Conservation (phyloP, 1,140 invertebrate genomes). For the Drosophila biarmipes region DNA sequence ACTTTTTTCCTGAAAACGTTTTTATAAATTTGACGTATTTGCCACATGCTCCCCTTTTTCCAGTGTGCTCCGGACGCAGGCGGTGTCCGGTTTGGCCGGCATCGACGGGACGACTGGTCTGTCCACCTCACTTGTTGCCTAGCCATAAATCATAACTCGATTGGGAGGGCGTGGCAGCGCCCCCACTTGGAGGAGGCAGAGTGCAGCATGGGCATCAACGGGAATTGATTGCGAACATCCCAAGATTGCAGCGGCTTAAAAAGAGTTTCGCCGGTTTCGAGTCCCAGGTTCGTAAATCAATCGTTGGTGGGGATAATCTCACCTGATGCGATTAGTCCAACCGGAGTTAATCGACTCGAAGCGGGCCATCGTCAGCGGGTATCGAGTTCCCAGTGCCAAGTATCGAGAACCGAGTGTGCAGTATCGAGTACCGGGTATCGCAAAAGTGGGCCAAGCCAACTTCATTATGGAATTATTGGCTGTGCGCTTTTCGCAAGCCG, state of each 20-base stretch:
- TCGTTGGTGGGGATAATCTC: slow-evolving; percentile 38
- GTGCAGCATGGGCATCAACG: slow-evolving; percentile 4
- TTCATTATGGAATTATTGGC: slow-evolving; percentile 2
- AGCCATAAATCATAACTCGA: slow-evolving; percentile 64
- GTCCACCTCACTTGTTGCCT: slow-evolving; percentile 43
- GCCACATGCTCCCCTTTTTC: neutral
- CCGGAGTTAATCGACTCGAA: slow-evolving; percentile 28
- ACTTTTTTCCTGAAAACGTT: no score
- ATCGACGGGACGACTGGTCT: neutral
- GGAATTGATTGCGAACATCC: slow-evolving; percentile 42
- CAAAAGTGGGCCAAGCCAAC: neutral
- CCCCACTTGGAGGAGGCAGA: no score
- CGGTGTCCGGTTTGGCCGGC: slow-evolving; percentile 20
- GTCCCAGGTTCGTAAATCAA: slow-evolving; percentile 32
- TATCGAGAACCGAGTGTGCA: neutral
- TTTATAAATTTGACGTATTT: no score
- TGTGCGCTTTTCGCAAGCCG: neutral
- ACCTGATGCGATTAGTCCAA: slow-evolving; percentile 40
- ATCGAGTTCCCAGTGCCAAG: neutral
- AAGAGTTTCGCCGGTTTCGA: neutral
- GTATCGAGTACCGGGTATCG: neutral
- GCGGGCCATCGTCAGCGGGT: no score
- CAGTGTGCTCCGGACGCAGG: slow-evolving; percentile 2
- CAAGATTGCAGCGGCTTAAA: slow-evolving; percentile 46
- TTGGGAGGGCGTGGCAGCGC: slow-evolving; percentile 22